Base-by-base conservation (phyloP, 2,888 invertebrate genomes). In the Apoderus coryli region DNA sequence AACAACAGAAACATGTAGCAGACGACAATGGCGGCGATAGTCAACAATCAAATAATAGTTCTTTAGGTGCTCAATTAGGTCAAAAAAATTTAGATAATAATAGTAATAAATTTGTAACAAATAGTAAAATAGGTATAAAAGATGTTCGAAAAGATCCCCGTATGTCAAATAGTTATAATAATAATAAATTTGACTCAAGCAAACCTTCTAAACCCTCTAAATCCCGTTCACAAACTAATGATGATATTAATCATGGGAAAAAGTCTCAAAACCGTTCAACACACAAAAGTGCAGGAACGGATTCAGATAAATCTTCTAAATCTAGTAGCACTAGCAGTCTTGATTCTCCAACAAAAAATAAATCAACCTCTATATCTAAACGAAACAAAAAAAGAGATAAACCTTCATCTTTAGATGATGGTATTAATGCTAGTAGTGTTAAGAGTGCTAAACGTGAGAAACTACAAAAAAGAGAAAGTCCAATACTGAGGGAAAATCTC, bases 51-150 rank as follows among this genome's bases (percentile, higher is more conserved):
- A 36, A 10, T 33, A 34, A 31, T 35, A 36, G 22, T 37, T 43
- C 19, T 19, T 19, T n/a, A n/a, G n/a, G n/a, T 19, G 19, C n/a
- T 19, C 19, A 6, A 42, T 44, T 53, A 47, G 53, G 48, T 41
- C 47, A 46, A 49, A 53, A 51, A 44, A 44, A 48, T 46, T 44
- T 47, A 42, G 42, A 48, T 43, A 38, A 48, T 48, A 49, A 49
- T 44, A 49, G 50, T 48, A 58, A 56, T 57, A 57, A 57, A 56
- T 47, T 49, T 54, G 49, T 53, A 53, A 46, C 47, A 43, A 57
- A 50, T n/a, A n/a, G n/a, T 58, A 59, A 59, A 56, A 45, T 44
- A 47, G 48, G 49, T 49, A 49, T 50, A 48, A 49, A 52, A 50
- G 51, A 53, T 42, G 48, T 45, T 49, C 53, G 52, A 45, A 51